These are phyloP conservation scores for Callocephalon fimbriatum DNA, from an alignment of 2,113 vertebrate genomes.

Conservation along the genomic window DNA sequence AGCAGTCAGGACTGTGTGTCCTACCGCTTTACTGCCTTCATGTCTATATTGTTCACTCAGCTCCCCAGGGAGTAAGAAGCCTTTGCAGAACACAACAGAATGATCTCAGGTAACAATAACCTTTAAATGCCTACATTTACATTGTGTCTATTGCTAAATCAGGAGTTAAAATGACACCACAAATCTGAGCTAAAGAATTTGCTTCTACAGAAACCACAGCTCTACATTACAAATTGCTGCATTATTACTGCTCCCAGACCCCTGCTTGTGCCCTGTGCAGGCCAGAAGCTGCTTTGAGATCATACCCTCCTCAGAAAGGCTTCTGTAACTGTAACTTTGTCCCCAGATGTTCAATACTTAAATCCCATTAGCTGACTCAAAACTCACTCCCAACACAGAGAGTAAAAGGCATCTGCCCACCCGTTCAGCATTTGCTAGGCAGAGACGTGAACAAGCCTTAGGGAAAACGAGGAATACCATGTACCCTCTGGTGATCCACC, in stretches of 20 bases:
- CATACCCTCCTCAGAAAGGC: background rate
- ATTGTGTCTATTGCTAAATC: background rate
- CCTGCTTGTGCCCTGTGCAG: background rate
- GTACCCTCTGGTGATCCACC: background rate
- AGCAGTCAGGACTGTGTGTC: background rate
- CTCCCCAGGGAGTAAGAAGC: background rate
- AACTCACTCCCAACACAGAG: background rate
- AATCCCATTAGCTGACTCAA: background rate
- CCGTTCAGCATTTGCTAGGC: background rate
- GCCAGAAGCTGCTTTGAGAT: background rate
- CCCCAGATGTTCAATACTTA: background rate
- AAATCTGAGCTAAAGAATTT: background rate
- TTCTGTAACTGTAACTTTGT: background rate
- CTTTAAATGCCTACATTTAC: constrained; percentile 3
- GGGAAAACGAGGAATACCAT: background rate
- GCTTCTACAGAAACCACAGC: constrained; percentile 23
- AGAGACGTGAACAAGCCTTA: background rate
- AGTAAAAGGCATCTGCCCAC: background rate
- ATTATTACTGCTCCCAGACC: background rate
- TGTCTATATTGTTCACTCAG: background rate
- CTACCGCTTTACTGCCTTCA: background rate
- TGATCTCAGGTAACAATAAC: background rate
- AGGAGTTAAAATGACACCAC: background rate
- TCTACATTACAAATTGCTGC: background rate
- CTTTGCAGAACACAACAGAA: background rate